Evolutionary conservation across 2,888 invertebrate genomes (phyloP).

Genomic region (Aspidiotus rigidus): DNA sequence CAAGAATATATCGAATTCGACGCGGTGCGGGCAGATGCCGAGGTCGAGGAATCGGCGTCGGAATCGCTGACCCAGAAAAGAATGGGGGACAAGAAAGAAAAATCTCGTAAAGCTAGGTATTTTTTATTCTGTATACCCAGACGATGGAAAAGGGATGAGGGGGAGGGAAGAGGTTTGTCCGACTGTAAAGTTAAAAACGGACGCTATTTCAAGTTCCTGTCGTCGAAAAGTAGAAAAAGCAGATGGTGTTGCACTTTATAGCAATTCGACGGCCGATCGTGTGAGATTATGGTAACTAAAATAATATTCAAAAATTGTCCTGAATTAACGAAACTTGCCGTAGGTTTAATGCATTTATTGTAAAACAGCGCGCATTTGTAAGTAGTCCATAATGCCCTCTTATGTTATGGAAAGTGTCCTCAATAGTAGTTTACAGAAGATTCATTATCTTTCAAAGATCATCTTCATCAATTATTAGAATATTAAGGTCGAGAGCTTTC

Average conservation of each 20-base stretch:
- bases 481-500: too few species aligned
- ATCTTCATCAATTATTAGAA: too few species aligned
- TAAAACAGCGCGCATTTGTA: too few species aligned
- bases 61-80: neutral
- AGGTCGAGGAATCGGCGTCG: neutral
- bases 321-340: neutral
- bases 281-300: neutral
- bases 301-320: neutral
- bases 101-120: conserved; percentile 6
- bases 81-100: conserved; percentile 5
- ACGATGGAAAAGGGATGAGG: conserved; percentile 9
- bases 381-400: too few species aligned
- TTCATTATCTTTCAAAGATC: too few species aligned
- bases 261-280: neutral
- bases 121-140: conserved; percentile 27
- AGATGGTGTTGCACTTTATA: conserved; percentile 17
- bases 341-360: neutral
- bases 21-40: neutral
- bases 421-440: too few species aligned
- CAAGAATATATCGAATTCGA: conserved; percentile 30
- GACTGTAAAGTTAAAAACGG: conserved; percentile 17
- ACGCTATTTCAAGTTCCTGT: conserved; percentile 25
- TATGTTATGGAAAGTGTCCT: too few species aligned
- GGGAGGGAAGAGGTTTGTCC: conserved; percentile 5
- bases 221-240: conserved; percentile 21